Percentiles rank a stretch among this genome's conserved stretches.
Evolutionary conservation across 1,140 invertebrate genomes (phyloP).

Genomic region (Leucophenga varia): DNA sequence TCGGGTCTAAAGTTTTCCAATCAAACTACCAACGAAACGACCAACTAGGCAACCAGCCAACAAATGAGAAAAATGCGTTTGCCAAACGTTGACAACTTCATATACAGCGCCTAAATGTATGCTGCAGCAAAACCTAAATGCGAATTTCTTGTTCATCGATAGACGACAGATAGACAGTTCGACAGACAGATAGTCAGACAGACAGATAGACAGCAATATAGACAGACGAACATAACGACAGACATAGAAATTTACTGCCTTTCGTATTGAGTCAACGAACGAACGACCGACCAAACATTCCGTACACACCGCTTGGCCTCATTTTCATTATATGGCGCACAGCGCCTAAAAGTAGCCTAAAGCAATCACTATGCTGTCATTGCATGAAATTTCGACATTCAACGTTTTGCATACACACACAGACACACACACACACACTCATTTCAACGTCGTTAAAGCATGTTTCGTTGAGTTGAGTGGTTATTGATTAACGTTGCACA

Average conservation of each 20-base stretch:
- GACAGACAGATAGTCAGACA: no score
- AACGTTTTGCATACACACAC: slow-evolving; percentile 31
- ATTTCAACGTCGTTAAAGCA: no score
- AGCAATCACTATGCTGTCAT: slow-evolving; percentile 9
- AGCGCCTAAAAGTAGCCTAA: slow-evolving; percentile 30
- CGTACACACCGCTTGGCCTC: slow-evolving; percentile 34
- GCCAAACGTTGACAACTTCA: no score
- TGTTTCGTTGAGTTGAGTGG: slow-evolving; percentile 24
- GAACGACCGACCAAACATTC: no score
- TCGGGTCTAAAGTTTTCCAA: slow-evolving; percentile 4
- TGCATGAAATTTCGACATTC: slow-evolving; percentile 26
- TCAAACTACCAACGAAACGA: neutral
- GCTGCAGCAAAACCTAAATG: slow-evolving; percentile 33
- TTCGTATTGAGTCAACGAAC: no score
- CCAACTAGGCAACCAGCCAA: no score
- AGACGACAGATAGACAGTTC: no score
- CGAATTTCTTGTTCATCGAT: slow-evolving; percentile 35
- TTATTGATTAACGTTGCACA: slow-evolving; percentile 48
- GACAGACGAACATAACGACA: no score
- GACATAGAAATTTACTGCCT: no score
- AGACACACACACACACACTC: slow-evolving; percentile 10
- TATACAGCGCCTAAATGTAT: slow-evolving; percentile 9
- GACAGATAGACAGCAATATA: no score
- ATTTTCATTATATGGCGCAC: slow-evolving; percentile 22
- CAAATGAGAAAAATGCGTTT: neutral